Percentiles rank a stretch among this genome's conserved stretches.
phyloP scores from a whole-genome alignment of 2,797 vertebrate genomes.

The Phrynocephalus vlangalii region DNA sequence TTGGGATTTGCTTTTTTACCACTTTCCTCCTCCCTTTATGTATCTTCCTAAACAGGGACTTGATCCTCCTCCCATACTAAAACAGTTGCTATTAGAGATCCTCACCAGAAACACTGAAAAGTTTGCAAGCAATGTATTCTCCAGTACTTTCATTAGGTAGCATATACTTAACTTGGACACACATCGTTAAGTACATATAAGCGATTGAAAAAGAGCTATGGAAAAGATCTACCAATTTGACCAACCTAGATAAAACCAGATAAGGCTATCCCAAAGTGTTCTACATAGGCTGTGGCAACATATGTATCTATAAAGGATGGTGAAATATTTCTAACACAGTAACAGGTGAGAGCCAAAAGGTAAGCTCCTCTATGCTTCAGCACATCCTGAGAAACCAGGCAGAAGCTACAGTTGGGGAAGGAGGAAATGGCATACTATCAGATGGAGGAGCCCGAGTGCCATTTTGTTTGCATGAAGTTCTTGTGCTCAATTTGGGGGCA shows the following conservation, averaged over 20 bases:
- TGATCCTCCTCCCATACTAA: background rate
- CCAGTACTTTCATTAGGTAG: background rate
- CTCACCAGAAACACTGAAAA: background rate
- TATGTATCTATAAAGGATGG: background rate
- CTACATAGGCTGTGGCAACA: background rate
- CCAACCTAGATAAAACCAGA: background rate
- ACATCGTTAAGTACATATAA: background rate
- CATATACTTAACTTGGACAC: conserved; percentile 28
- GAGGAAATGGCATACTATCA: background rate
- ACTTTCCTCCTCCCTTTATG: background rate
- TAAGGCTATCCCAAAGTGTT: background rate
- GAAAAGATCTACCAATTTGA: background rate
- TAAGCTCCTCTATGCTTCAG: too few species aligned
- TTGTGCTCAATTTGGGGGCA: background rate
- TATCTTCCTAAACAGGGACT: background rate
- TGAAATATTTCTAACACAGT: background rate
- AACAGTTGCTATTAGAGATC: background rate
- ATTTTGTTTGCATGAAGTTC: background rate
- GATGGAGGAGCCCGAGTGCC: background rate
- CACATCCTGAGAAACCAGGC: too few species aligned
- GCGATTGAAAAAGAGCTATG: background rate
- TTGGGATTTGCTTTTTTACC: background rate
- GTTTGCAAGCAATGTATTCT: background rate
- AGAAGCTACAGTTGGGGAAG: too few species aligned
- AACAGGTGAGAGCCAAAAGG: background rate